Evolutionary conservation across 2,888 invertebrate genomes (phyloP), one percentile per base, ranked within the genome.

Genomic region (Antheraea assamensis): DNA sequence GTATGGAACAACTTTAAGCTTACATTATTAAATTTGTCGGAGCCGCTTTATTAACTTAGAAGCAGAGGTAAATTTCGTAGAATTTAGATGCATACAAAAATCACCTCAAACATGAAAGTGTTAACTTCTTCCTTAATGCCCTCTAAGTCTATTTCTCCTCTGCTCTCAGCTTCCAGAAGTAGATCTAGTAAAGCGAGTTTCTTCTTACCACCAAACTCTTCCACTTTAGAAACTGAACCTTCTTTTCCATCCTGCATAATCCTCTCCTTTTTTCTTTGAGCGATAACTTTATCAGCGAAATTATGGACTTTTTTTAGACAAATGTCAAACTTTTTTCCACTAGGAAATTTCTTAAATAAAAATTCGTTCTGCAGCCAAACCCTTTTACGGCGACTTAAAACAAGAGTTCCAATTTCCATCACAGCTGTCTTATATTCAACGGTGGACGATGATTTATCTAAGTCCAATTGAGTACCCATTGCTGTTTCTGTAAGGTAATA

Each of bases 41-140:
- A 58, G 13, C 2, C 10, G 0, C 55, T n/a, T 7, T 1, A 58
- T 24, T 24, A 24, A 58, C 3, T 58, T 24, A 58, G 24, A 13
- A 8, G 21, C 24, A 24, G 10, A 10, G 58, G 24, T 1, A 24
- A 24, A 24, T 21, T 30, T 61, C 13, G 3, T 30, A 27, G 1
- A 64, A 64, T 64, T 19, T 30, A 30, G 17, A 64, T 17, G 17
- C 4, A 30, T 30, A 58, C 24, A 30, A 64, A 30, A 30, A 5
- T 85, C 82, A 96, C 96, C 87, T 96, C 96, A 90, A 97, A 97
- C 96, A 97, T 96, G 81, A 97, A 97, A 0, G 97, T 97, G 80
- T 97, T 96, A 0, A 97, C 96, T 91, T 97, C 96, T 81, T 97
- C 96, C 72, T 96, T 92, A 74, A 97, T 96, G 55, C 96, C 96